These are phyloP conservation scores for Tympanuchus pallidicinctus DNA, from an alignment of 2,113 vertebrate genomes.

Conservation along the genomic window DNA sequence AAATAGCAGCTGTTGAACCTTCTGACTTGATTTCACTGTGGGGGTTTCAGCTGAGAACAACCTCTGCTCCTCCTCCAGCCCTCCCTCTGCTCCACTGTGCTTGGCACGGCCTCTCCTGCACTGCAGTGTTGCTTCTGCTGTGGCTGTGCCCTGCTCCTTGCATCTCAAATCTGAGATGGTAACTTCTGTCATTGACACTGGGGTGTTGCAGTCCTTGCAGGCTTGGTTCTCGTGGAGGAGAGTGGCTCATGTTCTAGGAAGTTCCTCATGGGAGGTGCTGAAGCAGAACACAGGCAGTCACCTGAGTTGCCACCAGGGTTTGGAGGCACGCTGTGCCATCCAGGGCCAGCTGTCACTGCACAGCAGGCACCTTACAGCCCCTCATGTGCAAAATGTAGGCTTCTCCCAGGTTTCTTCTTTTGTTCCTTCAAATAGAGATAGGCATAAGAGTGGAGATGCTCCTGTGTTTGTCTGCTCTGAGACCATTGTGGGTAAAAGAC, in stretches of 20 bases:
- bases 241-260: not conserved
- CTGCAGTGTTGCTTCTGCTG: conserved; percentile 31
- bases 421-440: not conserved
- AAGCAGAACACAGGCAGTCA: not conserved
- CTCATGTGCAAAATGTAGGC: not conserved
- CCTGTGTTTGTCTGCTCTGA: not conserved
- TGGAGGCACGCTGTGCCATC: not conserved
- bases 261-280: not conserved
- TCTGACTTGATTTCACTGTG: conserved; percentile 51
- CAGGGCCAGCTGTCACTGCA: not conserved
- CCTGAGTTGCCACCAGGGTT: not conserved
- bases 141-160: not conserved
- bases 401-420: not conserved
- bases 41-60: conserved; percentile 24
- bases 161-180: not conserved
- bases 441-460: not conserved
- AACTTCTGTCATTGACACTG: accelerated
- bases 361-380: not conserved
- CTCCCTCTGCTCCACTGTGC: not conserved
- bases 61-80: conserved; percentile 22
- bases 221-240: not conserved
- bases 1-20: conserved; percentile 61
- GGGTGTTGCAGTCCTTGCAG: not conserved
- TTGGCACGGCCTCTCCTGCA: not conserved
- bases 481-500: not conserved